These are phyloP conservation scores for Orchesella cincta DNA, from an alignment of 1,140 invertebrate genomes.

Conservation along the genomic window DNA sequence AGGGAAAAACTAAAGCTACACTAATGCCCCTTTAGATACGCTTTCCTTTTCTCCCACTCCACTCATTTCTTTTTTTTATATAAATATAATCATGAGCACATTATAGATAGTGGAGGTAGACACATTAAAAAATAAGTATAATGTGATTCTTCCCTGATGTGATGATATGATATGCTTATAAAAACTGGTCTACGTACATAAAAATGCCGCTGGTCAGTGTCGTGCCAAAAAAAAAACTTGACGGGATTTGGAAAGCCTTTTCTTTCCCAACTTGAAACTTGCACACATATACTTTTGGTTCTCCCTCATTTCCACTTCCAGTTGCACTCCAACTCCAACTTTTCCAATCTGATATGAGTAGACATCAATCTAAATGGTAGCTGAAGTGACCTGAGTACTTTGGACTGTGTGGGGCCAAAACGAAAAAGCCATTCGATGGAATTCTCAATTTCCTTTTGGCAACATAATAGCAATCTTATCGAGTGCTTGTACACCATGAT, in stretches of 20 bases:
- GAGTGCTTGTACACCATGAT: not conserved
- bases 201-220: not conserved
- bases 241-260: not conserved
- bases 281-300: not conserved
- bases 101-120: not conserved
- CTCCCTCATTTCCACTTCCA: too few relatives aligned
- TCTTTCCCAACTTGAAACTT: not conserved
- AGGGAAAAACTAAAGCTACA: too few relatives aligned
- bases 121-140: not conserved
- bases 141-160: not conserved
- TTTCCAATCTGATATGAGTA: not conserved
- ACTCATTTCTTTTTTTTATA: not conserved
- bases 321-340: too few relatives aligned
- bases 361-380: not conserved
- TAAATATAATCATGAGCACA: not conserved
- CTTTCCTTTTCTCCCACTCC: not conserved
- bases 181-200: not conserved
- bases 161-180: not conserved
- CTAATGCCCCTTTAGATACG: too few relatives aligned
- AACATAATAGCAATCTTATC: not conserved
- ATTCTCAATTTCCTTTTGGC: not conserved
- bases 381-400: not conserved
- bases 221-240: not conserved
- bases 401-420: not conserved
- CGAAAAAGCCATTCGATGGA: not conserved